phyloP scores from a whole-genome alignment of 2,797 vertebrate genomes.

The Ataeniobius toweri region DNA sequence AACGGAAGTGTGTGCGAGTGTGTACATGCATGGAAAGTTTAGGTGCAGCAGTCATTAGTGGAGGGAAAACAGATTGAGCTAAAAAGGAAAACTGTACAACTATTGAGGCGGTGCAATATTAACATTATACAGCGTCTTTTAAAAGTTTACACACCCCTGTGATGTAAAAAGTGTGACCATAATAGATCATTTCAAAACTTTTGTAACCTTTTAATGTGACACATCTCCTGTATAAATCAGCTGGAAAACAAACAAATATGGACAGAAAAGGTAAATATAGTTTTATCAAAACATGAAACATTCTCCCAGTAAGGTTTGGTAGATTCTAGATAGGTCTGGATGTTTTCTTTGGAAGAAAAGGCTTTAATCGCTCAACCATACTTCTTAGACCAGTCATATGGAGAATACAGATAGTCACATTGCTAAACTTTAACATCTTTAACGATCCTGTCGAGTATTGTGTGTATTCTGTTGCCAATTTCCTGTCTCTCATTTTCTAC shows the following conservation, averaged over 20 bases:
- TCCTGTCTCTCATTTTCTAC: too few species aligned
- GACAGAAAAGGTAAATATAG: background rate
- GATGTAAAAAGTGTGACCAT: background rate
- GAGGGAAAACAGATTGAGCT: slow-evolving; percentile 37
- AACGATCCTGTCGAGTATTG: too few species aligned
- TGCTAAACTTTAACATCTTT: too few species aligned
- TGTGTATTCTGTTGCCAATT: too few species aligned
- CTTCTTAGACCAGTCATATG: too few species aligned
- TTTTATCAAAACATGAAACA: too few species aligned
- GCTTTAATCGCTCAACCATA: too few species aligned
- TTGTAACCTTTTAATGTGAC: background rate
- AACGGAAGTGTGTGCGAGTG: slow-evolving; percentile 39
- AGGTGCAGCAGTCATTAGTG: slow-evolving; percentile 33
- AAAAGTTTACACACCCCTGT: background rate
- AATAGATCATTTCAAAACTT: background rate
- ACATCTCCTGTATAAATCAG: background rate
- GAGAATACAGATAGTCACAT: too few species aligned
- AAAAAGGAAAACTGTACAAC: slow-evolving; percentile 35
- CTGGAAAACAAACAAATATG: background rate
- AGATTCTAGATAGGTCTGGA: too few species aligned
- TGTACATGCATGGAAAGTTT: slow-evolving; percentile 25
- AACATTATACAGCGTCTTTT: background rate
- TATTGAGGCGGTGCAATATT: background rate
- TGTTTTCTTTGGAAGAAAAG: too few species aligned
- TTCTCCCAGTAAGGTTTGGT: too few species aligned